Base-by-base conservation (phyloP, 2,797 vertebrate genomes). In the Microchirus variegatus region DNA sequence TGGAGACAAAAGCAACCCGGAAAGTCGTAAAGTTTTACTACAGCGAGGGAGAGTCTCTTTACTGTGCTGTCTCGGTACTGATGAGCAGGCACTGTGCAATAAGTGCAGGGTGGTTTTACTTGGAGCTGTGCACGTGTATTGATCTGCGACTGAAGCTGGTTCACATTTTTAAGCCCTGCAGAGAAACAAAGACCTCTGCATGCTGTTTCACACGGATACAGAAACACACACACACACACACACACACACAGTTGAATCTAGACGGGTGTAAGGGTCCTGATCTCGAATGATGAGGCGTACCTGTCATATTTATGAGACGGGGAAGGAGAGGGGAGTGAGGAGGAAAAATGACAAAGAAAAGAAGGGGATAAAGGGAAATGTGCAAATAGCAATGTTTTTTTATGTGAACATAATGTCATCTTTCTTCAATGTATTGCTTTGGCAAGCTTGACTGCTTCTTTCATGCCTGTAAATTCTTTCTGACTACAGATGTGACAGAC, bases 21-120 rank as follows among this genome's bases (percentile, higher is more conserved):
- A 84, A 89, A 87, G 89, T 84, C 83, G 35, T 91, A 87, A 90
- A 84, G 74, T 88, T 90, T 90, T 88, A 91, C 87, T 67, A 83
- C 82, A 82, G 83, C 64, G 26, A 70, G 70, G 85, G 81, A 85
- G 85, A 82, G 87, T 87, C 89, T 90, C 86, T 90, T 91, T 86
- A 86, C 83, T 82, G 85, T 73, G 65, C 61, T 58, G 73, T 59
- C 77, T 84, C 59, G 18, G 67, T 56, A 76, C 80, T 82, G 87
- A 90, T 84, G 87, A 85, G 82, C 80, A 68, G 75, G 68, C 62
- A 68, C 26, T 72, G 78, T 59, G 70, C 19, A 17, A 73, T 70
- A 61, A 85, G 81, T 73, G 70, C 76, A 73, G 63, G 51, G 69
- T 1, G 59, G 69, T 59, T 71, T 71, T 15, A 38, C 44, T 72